Conservation (phyloP, 2,113 vertebrate species). For the Aramus guarauna region DNA sequence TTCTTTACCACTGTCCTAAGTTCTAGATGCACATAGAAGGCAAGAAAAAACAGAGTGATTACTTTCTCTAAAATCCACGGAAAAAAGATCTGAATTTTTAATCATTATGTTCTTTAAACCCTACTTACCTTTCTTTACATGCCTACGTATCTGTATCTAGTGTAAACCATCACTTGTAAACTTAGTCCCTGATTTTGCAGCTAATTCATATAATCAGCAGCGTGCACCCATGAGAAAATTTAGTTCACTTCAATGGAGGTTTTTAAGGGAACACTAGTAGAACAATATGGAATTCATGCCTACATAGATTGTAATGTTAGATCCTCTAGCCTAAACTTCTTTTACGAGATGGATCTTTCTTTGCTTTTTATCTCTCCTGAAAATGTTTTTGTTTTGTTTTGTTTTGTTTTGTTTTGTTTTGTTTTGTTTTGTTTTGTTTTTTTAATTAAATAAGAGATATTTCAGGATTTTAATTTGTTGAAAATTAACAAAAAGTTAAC, state of each 20-base stretch:
- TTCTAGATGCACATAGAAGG: fast-evolving
- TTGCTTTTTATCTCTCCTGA: neutral
- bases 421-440: too few species aligned
- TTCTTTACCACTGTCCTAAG: neutral
- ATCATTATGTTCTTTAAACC: neutral
- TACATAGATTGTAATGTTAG: neutral
- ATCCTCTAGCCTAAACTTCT: fast-evolving
- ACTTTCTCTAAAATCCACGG: neutral
- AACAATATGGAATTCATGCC: neutral
- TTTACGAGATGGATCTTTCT: neutral
- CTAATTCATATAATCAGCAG: neutral
- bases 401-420: too few species aligned
- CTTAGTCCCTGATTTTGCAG: neutral
- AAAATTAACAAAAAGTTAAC: neutral
- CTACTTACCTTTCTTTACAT: neutral
- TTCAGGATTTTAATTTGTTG: neutral
- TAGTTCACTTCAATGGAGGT: fast-evolving
- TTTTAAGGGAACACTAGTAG: neutral
- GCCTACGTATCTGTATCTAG: neutral
- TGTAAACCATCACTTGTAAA: neutral
- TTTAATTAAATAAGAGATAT: neutral
- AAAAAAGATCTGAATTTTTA: neutral
- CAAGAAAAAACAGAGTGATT: neutral
- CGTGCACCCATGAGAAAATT: neutral
- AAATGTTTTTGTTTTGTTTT: neutral